These are phyloP conservation scores for Drosophila demipolita DNA, from an alignment of 2,888 invertebrate genomes.

Conservation along the genomic window DNA sequence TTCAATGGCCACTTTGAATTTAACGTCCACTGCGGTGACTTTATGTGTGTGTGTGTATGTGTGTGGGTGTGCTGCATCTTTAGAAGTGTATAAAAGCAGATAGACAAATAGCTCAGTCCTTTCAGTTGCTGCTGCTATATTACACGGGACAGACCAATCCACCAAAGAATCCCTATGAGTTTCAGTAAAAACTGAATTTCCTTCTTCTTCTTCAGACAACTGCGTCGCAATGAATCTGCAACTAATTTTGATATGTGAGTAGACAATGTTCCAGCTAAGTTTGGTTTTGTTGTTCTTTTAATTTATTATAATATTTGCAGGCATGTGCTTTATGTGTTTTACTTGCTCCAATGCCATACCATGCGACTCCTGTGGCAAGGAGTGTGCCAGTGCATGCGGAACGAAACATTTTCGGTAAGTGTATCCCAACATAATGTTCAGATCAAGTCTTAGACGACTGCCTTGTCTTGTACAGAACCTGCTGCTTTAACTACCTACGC, in stretches of 20 bases:
- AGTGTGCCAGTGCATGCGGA: constrained; percentile 88
- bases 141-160: constrained; percentile 26
- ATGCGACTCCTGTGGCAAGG: constrained; percentile 88
- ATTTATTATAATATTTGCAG: constrained; percentile 36
- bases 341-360: constrained; percentile 83
- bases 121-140: constrained; percentile 58
- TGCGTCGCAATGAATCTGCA: constrained; percentile 70
- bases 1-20: constrained; percentile 74
- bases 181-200: constrained; percentile 43
- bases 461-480: constrained; percentile 85
- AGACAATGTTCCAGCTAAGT: not conserved
- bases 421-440: no score
- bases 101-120: constrained; percentile 37
- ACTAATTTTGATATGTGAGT: constrained; percentile 74
- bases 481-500: constrained; percentile 89
- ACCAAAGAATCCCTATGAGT: constrained; percentile 57
- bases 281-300: not conserved
- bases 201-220: constrained; percentile 22
- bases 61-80: not conserved
- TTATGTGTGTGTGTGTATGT: constrained; percentile 2
- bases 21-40: constrained; percentile 25
- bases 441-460: not conserved
- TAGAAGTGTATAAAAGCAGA: constrained; percentile 54
- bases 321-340: constrained; percentile 68
- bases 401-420: constrained; percentile 87